Percentiles rank a stretch among this genome's conserved stretches.
phyloP scores from a whole-genome alignment of 2,113 vertebrate species.

The Castor canadensis region DNA sequence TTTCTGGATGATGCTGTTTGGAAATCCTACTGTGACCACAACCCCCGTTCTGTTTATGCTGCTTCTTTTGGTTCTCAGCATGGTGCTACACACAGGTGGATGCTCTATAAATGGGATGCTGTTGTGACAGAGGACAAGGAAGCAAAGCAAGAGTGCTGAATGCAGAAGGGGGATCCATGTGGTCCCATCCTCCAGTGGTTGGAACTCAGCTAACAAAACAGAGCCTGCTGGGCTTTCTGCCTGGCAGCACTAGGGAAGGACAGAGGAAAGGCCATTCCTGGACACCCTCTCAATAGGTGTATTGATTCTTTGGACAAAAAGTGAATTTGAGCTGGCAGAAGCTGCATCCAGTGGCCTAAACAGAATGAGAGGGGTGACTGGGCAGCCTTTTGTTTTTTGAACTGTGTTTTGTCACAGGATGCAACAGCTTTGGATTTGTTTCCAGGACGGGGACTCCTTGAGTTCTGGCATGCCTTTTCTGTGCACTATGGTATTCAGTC shows the following conservation, averaged over 20 bases:
- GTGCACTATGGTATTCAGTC: constrained; percentile 35
- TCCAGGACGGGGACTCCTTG: constrained; percentile 53
- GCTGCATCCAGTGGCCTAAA: constrained; percentile 43
- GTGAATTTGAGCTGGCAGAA: constrained; percentile 52
- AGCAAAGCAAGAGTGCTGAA: neutral
- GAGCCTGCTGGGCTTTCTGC: constrained; percentile 69
- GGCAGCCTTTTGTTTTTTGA: constrained; percentile 3
- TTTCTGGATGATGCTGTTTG: neutral
- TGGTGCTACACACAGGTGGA: constrained; percentile 36
- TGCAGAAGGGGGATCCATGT: neutral
- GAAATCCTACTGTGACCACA: neutral
- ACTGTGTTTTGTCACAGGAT: constrained; percentile 34
- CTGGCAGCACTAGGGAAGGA: constrained; percentile 3
- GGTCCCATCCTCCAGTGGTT: neutral
- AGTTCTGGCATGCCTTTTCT: constrained; percentile 41
- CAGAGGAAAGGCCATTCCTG: constrained; percentile 64
- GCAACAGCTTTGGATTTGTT: constrained; percentile 54
- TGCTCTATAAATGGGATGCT: neutral
- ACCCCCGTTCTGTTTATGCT: neutral
- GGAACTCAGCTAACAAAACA: constrained; percentile 49
- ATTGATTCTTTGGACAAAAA: constrained; percentile 72
- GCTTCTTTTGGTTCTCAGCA: neutral
- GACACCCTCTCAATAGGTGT: constrained; percentile 65
- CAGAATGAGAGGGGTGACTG: constrained; percentile 18
- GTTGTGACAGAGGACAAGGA: constrained; percentile 17